Percentiles rank a stretch among this genome's conserved stretches.
These are phyloP conservation scores for Diachasma alloeum DNA, from an alignment of 1,140 invertebrate species.

Conservation along the genomic window DNA sequence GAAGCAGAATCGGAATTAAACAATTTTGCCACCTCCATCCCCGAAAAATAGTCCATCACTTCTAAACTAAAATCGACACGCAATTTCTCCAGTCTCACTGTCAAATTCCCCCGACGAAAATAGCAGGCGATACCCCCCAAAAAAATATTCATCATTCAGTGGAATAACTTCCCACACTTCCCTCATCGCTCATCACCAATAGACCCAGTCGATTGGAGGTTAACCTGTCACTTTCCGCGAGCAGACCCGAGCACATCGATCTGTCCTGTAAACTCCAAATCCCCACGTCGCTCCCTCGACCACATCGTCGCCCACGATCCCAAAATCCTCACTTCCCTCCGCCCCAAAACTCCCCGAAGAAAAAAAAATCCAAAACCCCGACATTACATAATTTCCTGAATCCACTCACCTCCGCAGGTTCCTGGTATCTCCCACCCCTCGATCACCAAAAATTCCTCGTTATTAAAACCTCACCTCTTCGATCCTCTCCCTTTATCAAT, in stretches of 20 bases:
- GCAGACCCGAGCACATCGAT: constrained; percentile 37
- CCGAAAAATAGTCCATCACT: neutral
- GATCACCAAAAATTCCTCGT: neutral
- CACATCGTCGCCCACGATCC: neutral
- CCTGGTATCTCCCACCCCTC: neutral
- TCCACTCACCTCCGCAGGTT: neutral
- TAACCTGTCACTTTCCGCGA: constrained; percentile 45
- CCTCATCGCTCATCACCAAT: neutral
- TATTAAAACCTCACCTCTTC: neutral
- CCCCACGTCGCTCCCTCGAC: neutral
- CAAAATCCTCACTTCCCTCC: neutral
- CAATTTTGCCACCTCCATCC: too few species aligned
- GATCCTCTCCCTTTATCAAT: neutral
- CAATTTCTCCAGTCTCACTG: too few species aligned
- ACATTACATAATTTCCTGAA: constrained; percentile 31
- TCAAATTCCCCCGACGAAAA: too few species aligned
- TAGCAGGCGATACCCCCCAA: too few species aligned
- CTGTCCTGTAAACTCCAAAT: neutral
- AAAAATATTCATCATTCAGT: too few species aligned
- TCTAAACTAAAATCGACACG: neutral
- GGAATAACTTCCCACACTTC: neutral
- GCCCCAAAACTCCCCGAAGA: neutral
- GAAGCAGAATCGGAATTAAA: too few species aligned
- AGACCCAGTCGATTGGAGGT: constrained; percentile 41
- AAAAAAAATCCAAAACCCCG: neutral